phyloP scores from a whole-genome alignment of 2,888 invertebrate genomes.

The Oxytorus armatus region DNA sequence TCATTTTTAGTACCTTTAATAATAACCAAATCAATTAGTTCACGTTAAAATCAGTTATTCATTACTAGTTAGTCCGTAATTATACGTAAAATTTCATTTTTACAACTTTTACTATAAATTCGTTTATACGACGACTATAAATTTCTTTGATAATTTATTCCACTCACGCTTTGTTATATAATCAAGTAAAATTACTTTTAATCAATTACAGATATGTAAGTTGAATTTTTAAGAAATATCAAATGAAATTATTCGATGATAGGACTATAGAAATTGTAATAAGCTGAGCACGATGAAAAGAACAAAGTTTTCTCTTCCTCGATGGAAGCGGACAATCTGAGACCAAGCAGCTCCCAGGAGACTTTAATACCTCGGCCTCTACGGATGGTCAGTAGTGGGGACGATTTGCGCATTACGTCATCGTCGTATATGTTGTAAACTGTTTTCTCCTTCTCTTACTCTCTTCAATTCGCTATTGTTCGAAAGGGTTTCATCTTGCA shows the following conservation, averaged over 20 bases:
- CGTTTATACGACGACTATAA: no score
- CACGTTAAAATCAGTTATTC: no score
- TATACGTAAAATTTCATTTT: no score
- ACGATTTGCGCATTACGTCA: conserved; percentile 74
- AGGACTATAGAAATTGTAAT: background rate
- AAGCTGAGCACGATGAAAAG: background rate
- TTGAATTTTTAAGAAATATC: no score
- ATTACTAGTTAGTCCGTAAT: no score
- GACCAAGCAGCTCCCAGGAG: conserved; percentile 67
- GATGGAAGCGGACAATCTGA: conserved; percentile 76
- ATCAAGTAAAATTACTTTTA: background rate
- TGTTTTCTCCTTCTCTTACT: no score
- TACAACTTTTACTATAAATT: no score
- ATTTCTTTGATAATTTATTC: no score
- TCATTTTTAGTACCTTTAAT: conserved; percentile 73
- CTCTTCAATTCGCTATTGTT: no score
- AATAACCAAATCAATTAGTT: conserved; percentile 8
- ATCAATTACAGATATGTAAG: no score
- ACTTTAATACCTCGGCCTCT: conserved; percentile 77
- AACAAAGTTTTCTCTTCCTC: conserved; percentile 70
- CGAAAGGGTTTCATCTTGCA: no score
- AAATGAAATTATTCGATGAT: background rate
- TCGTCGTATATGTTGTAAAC: conserved; percentile 16
- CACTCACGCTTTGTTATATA: no score
- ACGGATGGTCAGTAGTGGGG: conserved; percentile 73